Conservation (phyloP, 2,113 vertebrate species). For the Spea multiplicata region DNA sequence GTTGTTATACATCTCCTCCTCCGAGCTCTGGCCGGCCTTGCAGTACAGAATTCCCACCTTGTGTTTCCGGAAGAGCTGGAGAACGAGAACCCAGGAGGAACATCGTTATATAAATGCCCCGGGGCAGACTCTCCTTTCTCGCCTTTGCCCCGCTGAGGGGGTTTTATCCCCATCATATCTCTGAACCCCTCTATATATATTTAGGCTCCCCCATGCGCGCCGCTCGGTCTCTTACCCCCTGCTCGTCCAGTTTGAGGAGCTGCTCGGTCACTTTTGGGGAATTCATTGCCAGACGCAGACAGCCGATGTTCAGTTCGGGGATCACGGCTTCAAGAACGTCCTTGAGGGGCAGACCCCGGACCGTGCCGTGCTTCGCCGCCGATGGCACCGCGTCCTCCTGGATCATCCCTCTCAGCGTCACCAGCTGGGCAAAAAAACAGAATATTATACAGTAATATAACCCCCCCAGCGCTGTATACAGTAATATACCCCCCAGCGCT, state of each 20-base stretch:
- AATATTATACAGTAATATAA: not conserved
- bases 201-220: not conserved
- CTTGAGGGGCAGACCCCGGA: constrained; percentile 80
- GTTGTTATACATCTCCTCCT: constrained; percentile 99
- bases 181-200: too few relatives aligned
- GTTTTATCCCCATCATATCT: too few relatives aligned
- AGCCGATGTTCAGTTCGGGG: constrained; percentile 81
- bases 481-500: too few relatives aligned
- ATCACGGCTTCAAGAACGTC: constrained; percentile 84
- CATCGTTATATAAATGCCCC: too few relatives aligned
- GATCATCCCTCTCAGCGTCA: constrained; percentile 84
- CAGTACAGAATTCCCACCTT: constrained; percentile 94
- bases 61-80: constrained; percentile 85
- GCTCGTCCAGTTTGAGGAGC: constrained; percentile 91
- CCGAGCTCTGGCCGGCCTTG: constrained; percentile 85
- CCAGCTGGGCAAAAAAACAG: constrained; percentile 63
- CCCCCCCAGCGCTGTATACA: too few relatives aligned
- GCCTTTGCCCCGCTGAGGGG: too few relatives aligned
- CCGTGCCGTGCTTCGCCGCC: constrained; percentile 73
- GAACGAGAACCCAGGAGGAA: too few relatives aligned
- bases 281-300: constrained; percentile 77
- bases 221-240: constrained; percentile 74
- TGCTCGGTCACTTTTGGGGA: constrained; percentile 86
- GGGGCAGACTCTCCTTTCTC: too few relatives aligned
- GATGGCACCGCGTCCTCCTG: constrained; percentile 83